Evolutionary conservation across 1,140 invertebrate species (phyloP), one percentile per base, ranked within the genome.

Genomic region (Hycleus phaleratus): DNA sequence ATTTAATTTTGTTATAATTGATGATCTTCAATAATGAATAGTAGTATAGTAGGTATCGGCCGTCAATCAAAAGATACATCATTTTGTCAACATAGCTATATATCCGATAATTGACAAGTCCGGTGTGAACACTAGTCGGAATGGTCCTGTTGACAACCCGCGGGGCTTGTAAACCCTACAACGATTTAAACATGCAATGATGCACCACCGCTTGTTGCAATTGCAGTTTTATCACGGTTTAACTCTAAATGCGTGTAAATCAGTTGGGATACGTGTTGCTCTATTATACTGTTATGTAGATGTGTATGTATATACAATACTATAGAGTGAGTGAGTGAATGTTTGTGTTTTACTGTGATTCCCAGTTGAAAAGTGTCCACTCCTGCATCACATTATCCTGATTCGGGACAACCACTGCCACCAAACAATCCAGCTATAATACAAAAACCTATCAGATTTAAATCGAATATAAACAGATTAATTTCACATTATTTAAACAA

Each of bases 201-300:
- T 55, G 52, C 52, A 55, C 52, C 45, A 55, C 39, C 52, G 52
- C 52, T 55, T 55, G 52, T 55, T 55, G 52, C 45, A 55, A 46
- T 46, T 55, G 52, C 52, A 55, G 52, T 55, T 55, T 55, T 55
- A 55, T 55, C 52, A 46, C 52, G 38, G 44, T 55, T 55, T 47
- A 55, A 26, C 38, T 40, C 26, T 24, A 52, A 55, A 46, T 38
- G 52, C 52, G 52, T 55, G 52, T 55, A 55, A 55, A 55, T 55
- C 52, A 55, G 32, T 47, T 47, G 52, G 52, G 25, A 44, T 47
- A 55, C 52, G 52, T 55, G 52, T 55, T 55, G 52, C 52, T 47
- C 18, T 40, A 42, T 49, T 8, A 38, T 9, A 47, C 26, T 24
- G 12, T 12, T 26, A 9, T 47, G 26, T 42, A 32, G 4, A 32